Evolutionary conservation across 35 echinoderm and acorn worm genomes (phyloP), one percentile per base, ranked within the genome.

Genomic region (Ptychodera flava): DNA sequence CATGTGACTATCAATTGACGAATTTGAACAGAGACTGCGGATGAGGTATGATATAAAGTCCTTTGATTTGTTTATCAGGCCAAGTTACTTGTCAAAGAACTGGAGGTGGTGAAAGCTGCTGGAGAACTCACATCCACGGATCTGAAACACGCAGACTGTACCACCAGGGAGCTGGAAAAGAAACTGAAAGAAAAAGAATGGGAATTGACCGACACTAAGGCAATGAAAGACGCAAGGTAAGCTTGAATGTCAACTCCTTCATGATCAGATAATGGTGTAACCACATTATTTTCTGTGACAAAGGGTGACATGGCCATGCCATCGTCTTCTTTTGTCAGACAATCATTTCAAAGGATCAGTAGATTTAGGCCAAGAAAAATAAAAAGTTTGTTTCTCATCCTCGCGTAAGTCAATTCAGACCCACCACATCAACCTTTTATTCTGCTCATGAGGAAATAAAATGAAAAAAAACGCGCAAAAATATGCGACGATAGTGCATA

Each of bases 161-260:
- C 52, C 1, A 77, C 82, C 1, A 88, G 81, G 30, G 88, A 88
- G 2, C 38, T 89, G 31, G 84, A 94, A 35, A 97, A 97, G 76
- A 82, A 92, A 87, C 78, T 97, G 16, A 97, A 94, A 88, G 83
- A 94, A 35, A 97, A 91, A 75, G 92, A 93, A 82, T 97, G 95
- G 95, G 92, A 97, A 84, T 85, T 94, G 28, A 31, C 85, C 75
- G 95, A 97, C 77, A 28, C 87, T 36, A 86, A 35, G 37, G 89
- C 92, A 33, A 93, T 93, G 78, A 97, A 92, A 76, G 90, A 97
- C 88, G 92, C 92, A 1, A 94, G 95, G 95, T 94, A 81, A 88
- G 22, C 29, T 53, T 15, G 1, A 35, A 89, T 22, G 36, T 38
- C 52, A 83, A 79, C 78, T n/a, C n/a, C 75, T 77, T 77, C 15